Evolutionary conservation across 2,888 invertebrate genomes (phyloP), one percentile per base, ranked within the genome.

Genomic region (Nomada goodeniana): DNA sequence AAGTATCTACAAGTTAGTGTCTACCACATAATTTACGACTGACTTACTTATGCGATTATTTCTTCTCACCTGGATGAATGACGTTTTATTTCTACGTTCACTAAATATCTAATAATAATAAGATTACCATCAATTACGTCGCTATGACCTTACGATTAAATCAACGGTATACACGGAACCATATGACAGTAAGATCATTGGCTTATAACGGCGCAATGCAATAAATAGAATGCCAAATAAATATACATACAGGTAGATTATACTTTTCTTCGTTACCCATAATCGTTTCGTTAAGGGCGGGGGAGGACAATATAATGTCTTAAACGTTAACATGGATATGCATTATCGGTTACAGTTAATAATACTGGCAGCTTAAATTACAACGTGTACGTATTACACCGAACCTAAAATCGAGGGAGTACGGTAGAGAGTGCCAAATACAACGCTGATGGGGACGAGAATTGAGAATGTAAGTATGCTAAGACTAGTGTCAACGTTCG

Each of bases 281-380:
- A 86, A 88, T 88, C 83, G 83, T 85, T 85, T 82, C 86, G 73
- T 77, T 80, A 72, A 55, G 67, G 72, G 79, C 2, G 18, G 26
- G 68, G 76, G 71, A 85, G 85, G 86, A 86, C 85, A 88, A 89
- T 91, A 87, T 88, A 89, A 90, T 88, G 88, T 88, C 92, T 90
- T 90, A 90, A 89, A 87, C 83, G 76, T 91, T 89, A 88, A 91
- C 89, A 89, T 90, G 90, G 92, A 92, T 92, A 92, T 92, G 92
- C 91, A 92, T 92, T 90, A 91, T 91, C 85, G 89, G 89, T 92
- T 92, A 92, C 87, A 92, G 89, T 91, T 92, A 92, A 92, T 92
- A 92, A 92, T 92, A 92, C 92, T 92, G 92, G 90, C 91, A 91
- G 88, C 88, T 88, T 88, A 88, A 86, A 89, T 71, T 89, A 88